Conservation (phyloP, 2,113 vertebrate species). For the Cyprinodon brontotheroides region DNA sequence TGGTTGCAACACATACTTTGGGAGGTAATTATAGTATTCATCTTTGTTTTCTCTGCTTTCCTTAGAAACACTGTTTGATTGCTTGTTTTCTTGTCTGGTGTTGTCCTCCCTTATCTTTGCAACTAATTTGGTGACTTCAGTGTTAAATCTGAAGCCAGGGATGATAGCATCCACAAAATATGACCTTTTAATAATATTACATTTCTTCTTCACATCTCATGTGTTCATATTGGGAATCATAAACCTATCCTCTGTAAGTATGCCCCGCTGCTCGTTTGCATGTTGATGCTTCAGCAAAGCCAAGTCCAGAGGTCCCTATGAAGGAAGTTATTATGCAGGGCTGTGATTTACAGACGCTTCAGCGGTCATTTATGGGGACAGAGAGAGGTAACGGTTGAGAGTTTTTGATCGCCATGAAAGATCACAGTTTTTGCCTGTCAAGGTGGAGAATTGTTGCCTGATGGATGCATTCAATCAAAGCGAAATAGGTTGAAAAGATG, state of each 20-base stretch:
- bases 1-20: constrained; percentile 5
- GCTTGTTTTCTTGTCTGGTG: neutral
- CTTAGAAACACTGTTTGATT: constrained; percentile 6
- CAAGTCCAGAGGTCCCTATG: constrained; percentile 36
- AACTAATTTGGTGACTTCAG: neutral
- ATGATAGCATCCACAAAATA: neutral
- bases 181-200: neutral
- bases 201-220: neutral
- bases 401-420: constrained; percentile 54
- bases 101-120: neutral
- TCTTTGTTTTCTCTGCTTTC: constrained; percentile 8
- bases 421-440: constrained; percentile 57
- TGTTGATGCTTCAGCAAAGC: constrained; percentile 34
- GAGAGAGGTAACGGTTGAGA: constrained; percentile 43
- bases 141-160: neutral
- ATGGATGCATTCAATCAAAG: constrained; percentile 56
- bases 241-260: neutral
- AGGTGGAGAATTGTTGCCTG: constrained; percentile 38
- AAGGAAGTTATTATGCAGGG: constrained; percentile 36
- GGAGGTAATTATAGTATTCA: constrained; percentile 13
- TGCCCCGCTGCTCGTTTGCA: neutral
- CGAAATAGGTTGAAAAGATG: constrained; percentile 51
- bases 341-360: constrained; percentile 55
- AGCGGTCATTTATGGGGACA: constrained; percentile 41
- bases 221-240: neutral